Percentiles rank a stretch among this genome's conserved stretches.
These are phyloP conservation scores for Laothoe populi DNA, from an alignment of 2,888 invertebrate species.

Conservation along the genomic window DNA sequence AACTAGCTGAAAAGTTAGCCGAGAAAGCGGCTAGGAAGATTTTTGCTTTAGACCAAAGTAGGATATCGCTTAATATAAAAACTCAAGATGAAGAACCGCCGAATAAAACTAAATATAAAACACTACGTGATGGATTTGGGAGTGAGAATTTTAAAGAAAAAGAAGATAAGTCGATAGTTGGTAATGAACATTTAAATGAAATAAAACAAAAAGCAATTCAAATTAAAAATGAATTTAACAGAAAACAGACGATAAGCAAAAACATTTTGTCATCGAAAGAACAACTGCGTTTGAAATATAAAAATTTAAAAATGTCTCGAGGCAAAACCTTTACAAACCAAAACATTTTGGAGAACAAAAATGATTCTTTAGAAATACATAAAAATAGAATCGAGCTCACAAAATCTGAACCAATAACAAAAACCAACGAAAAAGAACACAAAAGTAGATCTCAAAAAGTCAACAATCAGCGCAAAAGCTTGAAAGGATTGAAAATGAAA, in stretches of 20 bases:
- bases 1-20: conserved; percentile 52
- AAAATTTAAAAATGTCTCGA: conserved; percentile 2
- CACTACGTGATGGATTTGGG: neutral
- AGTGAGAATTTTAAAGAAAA: neutral
- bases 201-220: neutral
- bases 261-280: neutral
- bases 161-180: neutral
- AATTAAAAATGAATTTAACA: neutral
- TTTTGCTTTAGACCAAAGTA: conserved; percentile 34
- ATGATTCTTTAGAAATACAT: too few species aligned
- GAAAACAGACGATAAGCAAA: neutral
- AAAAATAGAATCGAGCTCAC: neutral
- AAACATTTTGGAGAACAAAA: neutral
- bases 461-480: neutral
- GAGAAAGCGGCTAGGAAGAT: conserved; percentile 52
- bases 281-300: conserved; percentile 6
- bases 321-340: neutral
- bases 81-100: neutral
- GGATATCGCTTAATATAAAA: conserved; percentile 15
- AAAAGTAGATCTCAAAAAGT: neutral
- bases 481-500: neutral
- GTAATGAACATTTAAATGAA: neutral
- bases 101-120: neutral
- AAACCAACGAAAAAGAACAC: neutral
- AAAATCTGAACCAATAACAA: neutral